These are phyloP conservation scores for Cordylochernes scorpioides DNA, from an alignment of 2,888 invertebrate species.

Conservation along the genomic window DNA sequence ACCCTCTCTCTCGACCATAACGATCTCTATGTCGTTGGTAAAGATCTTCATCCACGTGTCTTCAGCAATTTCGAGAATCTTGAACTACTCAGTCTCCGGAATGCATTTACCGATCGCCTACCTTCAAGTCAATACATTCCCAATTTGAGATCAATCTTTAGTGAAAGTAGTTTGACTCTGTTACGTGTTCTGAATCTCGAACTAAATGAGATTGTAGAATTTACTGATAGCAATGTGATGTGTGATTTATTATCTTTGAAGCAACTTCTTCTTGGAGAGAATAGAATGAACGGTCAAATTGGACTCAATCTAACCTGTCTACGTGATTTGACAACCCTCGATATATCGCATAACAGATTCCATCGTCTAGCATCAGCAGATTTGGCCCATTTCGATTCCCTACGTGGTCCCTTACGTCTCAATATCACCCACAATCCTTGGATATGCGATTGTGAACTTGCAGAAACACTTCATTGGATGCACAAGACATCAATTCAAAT, in stretches of 20 bases:
- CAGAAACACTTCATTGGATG: too few species aligned
- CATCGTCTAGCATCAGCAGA: too few species aligned
- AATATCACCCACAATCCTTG: too few species aligned
- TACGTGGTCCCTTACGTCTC: too few species aligned
- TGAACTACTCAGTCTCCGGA: slow-evolving; percentile 39
- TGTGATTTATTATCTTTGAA: background rate
- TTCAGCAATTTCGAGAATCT: slow-evolving; percentile 31
- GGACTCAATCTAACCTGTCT: too few species aligned
- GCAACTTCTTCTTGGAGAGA: too few species aligned
- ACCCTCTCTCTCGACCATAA: slow-evolving; percentile 42
- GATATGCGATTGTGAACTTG: too few species aligned
- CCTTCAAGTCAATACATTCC: slow-evolving; percentile 15
- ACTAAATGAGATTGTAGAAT: slow-evolving; percentile 38
- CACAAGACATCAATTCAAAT: too few species aligned
- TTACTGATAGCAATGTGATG: background rate
- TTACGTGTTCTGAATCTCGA: slow-evolving; percentile 43
- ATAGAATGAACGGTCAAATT: too few species aligned
- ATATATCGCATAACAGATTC: too few species aligned
- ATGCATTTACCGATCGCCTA: slow-evolving; percentile 32
- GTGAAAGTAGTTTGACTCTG: slow-evolving; percentile 32
- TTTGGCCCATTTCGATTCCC: too few species aligned
- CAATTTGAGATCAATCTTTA: slow-evolving; percentile 31
- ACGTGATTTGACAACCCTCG: too few species aligned
- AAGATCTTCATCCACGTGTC: slow-evolving; percentile 23
- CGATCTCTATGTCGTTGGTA: slow-evolving; percentile 23